Conservation (phyloP, 2,888 invertebrate genomes). For the Drosophila mettleri region DNA sequence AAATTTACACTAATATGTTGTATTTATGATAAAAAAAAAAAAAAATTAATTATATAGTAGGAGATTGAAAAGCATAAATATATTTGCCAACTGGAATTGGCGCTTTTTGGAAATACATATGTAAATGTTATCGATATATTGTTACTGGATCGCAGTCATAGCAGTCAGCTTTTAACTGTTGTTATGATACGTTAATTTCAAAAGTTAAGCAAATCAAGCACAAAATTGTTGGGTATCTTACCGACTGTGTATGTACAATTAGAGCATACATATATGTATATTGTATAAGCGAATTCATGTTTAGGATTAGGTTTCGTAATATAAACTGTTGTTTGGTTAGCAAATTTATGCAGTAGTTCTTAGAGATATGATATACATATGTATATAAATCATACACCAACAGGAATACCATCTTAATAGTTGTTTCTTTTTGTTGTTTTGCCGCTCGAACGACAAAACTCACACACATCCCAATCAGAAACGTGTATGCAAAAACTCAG, state of each 20-base stretch:
- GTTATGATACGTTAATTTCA: slow-evolving; percentile 28
- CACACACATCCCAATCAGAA: slow-evolving; percentile 30
- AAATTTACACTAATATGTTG: too few species aligned
- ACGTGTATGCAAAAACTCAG: slow-evolving; percentile 51
- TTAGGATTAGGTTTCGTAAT: slow-evolving; percentile 2
- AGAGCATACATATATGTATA: neutral
- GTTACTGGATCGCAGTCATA: slow-evolving; percentile 4
- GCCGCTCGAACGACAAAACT: slow-evolving; percentile 1
- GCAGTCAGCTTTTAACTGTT: slow-evolving; percentile 37
- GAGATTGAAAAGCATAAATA: slow-evolving; percentile 21
- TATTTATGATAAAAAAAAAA: too few species aligned
- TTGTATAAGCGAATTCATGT: neutral
- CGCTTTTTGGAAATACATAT: neutral
- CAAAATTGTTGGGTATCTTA: neutral
- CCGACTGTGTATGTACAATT: too few species aligned
- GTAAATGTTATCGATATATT: slow-evolving; percentile 54
- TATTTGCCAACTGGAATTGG: neutral
- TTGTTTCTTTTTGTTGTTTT: slow-evolving; percentile 2
- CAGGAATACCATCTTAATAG: slow-evolving; percentile 8
- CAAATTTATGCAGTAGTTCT: neutral
- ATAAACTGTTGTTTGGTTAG: slow-evolving; percentile 6
- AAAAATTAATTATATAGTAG: too few species aligned
- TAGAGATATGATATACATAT: neutral
- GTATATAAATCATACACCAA: neutral
- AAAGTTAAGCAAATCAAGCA: neutral